These are phyloP conservation scores for Drosophila bocqueti DNA, from an alignment of 1,140 invertebrate species.

Conservation along the genomic window DNA sequence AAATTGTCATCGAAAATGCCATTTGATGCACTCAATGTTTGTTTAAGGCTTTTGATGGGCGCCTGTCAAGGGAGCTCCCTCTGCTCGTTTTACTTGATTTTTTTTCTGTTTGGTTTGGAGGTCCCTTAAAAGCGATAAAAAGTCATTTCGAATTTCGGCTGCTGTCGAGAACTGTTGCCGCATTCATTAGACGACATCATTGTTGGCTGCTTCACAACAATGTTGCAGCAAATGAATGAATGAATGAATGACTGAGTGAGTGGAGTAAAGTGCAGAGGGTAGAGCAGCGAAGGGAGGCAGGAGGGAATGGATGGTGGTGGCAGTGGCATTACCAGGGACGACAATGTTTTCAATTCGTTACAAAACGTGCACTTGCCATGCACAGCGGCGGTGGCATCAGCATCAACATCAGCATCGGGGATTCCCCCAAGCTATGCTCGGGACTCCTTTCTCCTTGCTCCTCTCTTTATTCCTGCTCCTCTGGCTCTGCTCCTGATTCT, in stretches of 20 bases:
- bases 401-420: slow-evolving; percentile 22
- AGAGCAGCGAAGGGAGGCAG: neutral
- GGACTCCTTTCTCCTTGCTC: neutral
- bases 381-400: slow-evolving; percentile 25
- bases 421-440: slow-evolving; percentile 35
- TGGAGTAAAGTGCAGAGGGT: neutral
- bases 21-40: slow-evolving; percentile 58
- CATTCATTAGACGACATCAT: slow-evolving; percentile 72
- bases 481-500: neutral
- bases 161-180: slow-evolving; percentile 62
- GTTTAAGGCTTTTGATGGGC: slow-evolving; percentile 52
- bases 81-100: neutral
- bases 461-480: neutral
- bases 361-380: slow-evolving; percentile 59
- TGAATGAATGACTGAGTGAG: slow-evolving; percentile 56
- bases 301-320: slow-evolving; percentile 3
- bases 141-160: slow-evolving; percentile 52
- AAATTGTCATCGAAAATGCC: slow-evolving; percentile 59
- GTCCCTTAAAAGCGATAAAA: slow-evolving; percentile 49
- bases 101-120: neutral
- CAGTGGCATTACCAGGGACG: slow-evolving; percentile 48
- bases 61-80: slow-evolving; percentile 26
- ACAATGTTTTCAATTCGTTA: slow-evolving; percentile 71
- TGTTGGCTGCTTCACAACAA: slow-evolving; percentile 62
- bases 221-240: slow-evolving; percentile 75